Evolutionary conservation across 1,140 invertebrate genomes (phyloP), one percentile per base, ranked within the genome.

Genomic region (Drosophila funebris): DNA sequence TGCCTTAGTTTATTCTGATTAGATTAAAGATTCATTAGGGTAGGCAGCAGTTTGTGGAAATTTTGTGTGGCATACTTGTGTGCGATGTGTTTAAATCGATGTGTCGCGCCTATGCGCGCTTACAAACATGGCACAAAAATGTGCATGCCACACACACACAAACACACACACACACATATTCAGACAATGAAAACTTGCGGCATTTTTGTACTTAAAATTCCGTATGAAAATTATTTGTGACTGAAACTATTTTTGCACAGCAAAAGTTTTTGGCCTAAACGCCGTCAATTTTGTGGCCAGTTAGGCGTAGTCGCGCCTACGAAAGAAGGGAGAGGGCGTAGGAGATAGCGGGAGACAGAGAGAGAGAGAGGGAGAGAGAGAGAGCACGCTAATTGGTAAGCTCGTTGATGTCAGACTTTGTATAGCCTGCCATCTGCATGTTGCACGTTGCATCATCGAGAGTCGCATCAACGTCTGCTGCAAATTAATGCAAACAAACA

Each of bases 401-500:
- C 74, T 70, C 57, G 73, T 76, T 44, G 43, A n/a, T 62, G 37
- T 52, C 77, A 33, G 36, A 16, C 48, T 20, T 33, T 48, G 44
- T 29, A n/a, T n/a, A 14, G 44, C 8, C 29, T 29, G 29, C 14
- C 9, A 29, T 27, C 22, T 52, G 48, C 29, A 52, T 52, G 48
- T 52, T 52, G 48, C 48, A 52, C 33, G 33, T 14, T 67, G 52
- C 27, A 29, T n/a, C 72, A 24, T 57, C 39, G 54, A n/a, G 53
- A 27, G 56, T 50, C 43, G 62, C 66, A 58, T 75, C 73, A 69
- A 64, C 71, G 82, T 75, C 82, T 84, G 82, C 64, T 67, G 73
- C 82, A 87, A 87, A 87, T 87, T 87, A 88, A 87, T 87, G 82
- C 78, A 87, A 87, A 87, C 82, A 87, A 87, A 87, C 82, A 87